Conservation (phyloP, 2,113 vertebrate species). For the Stomatorhinus ivindoensis region DNA sequence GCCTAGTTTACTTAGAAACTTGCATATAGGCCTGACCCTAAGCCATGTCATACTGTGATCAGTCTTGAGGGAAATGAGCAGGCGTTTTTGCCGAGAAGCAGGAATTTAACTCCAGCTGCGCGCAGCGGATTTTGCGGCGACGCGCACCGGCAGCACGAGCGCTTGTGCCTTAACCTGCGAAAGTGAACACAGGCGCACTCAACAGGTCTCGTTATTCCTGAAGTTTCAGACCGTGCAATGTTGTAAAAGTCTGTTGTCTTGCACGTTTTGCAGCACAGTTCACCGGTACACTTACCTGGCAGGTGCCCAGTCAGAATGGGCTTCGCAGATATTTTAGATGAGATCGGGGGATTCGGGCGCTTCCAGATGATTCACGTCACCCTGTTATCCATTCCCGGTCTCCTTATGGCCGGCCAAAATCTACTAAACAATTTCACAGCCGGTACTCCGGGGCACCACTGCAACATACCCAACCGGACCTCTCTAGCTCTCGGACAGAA, state of each 20-base stretch:
- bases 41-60: neutral
- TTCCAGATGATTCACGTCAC: constrained; percentile 68
- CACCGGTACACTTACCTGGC: neutral
- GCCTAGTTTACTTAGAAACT: neutral
- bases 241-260: neutral
- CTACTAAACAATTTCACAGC: constrained; percentile 70
- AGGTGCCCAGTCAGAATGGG: constrained; percentile 40
- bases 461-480: constrained; percentile 43
- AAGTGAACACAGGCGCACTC: neutral
- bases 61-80: neutral
- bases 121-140: neutral
- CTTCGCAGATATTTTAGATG: constrained; percentile 57
- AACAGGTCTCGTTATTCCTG: neutral
- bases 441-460: constrained; percentile 61
- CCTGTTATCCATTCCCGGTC: constrained; percentile 58
- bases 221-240: neutral
- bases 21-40: neutral
- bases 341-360: constrained; percentile 58
- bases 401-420: constrained; percentile 74
- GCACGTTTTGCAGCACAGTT: neutral
- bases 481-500: constrained; percentile 23
- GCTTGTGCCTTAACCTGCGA: neutral
- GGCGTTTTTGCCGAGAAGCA: neutral
- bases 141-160: neutral
- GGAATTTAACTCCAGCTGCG: constrained; percentile 10